A percentile compares a stretch with the other conserved stretches of the same genome.
Conservation (phyloP, 2,113 vertebrate species). For the Otis tarda region DNA sequence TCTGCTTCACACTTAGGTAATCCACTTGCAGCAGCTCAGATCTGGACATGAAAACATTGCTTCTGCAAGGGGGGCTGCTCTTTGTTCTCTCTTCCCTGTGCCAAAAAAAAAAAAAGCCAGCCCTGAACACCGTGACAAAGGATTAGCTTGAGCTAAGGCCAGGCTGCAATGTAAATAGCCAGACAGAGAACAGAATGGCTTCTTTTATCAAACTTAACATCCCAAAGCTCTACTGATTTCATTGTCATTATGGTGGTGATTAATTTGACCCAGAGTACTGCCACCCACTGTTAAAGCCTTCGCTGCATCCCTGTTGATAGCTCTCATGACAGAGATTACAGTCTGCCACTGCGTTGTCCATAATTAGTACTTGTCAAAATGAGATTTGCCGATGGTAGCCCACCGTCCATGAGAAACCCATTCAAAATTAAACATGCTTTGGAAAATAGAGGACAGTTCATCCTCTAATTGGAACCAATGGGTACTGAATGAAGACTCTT, state of each 20-base stretch:
- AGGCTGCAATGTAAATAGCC: conserved; percentile 40
- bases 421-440: conserved; percentile 32
- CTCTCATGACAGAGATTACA: conserved; percentile 65
- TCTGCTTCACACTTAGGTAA: conserved; percentile 44
- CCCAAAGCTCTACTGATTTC: conserved; percentile 68
- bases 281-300: conserved; percentile 65
- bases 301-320: conserved; percentile 32
- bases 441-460: conserved; percentile 24
- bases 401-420: conserved; percentile 20
- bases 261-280: conserved; percentile 64
- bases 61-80: conserved; percentile 1
- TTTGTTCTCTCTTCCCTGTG: not conserved
- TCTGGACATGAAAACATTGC: conserved; percentile 7
- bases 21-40: conserved; percentile 10
- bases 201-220: conserved; percentile 64
- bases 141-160: conserved; percentile 41
- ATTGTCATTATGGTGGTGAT: conserved; percentile 62
- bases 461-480: conserved; percentile 33
- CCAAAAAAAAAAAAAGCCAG: not conserved
- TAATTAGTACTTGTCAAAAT: conserved; percentile 60
- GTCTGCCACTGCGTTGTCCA: conserved; percentile 29
- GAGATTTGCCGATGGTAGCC: conserved; percentile 43
- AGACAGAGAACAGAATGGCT: conserved; percentile 55
- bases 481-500: not conserved
- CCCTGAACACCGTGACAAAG: conserved; percentile 25